A percentile compares a stretch with the other conserved stretches of the same genome.
Conservation (phyloP, 2,113 vertebrate species). For the Lamprotornis superbus region DNA sequence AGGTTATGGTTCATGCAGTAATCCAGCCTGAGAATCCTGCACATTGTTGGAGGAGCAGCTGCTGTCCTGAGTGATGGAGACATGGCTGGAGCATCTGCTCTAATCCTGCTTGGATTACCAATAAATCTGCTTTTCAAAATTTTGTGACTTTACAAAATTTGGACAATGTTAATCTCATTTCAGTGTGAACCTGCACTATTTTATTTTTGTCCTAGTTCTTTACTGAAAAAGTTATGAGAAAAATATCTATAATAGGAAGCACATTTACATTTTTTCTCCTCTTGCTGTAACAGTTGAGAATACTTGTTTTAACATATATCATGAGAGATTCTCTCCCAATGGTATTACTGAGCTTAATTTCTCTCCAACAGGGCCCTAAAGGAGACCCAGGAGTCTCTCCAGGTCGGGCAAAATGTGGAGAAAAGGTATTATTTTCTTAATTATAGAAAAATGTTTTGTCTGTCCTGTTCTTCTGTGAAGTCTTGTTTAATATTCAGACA, state of each 20-base stretch:
- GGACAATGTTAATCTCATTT: neutral
- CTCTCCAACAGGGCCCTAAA: slow-evolving; percentile 83
- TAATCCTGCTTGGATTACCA: neutral
- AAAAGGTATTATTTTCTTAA: slow-evolving; percentile 80
- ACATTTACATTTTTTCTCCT: neutral
- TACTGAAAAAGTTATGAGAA: neutral
- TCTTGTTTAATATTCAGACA: neutral
- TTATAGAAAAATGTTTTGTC: neutral
- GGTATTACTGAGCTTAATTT: neutral
- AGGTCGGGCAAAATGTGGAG: slow-evolving; percentile 82
- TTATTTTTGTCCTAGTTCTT: neutral
- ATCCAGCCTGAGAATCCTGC: neutral
- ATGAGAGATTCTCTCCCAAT: neutral
- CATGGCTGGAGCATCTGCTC: neutral
- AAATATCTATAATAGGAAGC: neutral
- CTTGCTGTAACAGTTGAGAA: neutral
- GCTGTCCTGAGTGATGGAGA: neutral
- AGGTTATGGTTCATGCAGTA: neutral
- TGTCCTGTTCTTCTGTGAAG: neutral
- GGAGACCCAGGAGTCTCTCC: slow-evolving; percentile 93
- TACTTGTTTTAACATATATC: neutral
- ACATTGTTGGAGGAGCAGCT: neutral
- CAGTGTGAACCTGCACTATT: neutral
- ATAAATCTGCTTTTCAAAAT: neutral
- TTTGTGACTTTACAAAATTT: neutral